phyloP scores from a whole-genome alignment of 2,797 vertebrate genomes.

The Mormyrus hasselquistii region DNA sequence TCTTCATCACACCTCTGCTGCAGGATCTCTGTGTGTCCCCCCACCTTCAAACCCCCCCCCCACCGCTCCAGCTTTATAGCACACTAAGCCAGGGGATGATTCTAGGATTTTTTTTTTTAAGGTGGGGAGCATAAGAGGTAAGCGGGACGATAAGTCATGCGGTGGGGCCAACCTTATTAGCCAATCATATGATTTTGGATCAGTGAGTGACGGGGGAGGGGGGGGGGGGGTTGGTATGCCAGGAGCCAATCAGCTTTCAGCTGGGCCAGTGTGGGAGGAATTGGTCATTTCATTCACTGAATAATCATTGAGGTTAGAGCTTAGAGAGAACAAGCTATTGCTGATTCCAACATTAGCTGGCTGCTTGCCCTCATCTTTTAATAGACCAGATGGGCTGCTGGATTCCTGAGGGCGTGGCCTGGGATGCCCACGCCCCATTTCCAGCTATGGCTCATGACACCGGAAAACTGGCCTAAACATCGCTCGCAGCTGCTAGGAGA shows the following conservation, averaged over 20 bases:
- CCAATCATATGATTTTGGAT: not conserved
- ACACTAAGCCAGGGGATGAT: not conserved
- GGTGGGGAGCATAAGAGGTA: not conserved
- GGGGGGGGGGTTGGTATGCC: not conserved
- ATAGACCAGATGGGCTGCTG: not conserved
- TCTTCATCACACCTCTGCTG: not conserved
- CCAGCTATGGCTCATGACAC: not conserved
- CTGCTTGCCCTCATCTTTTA: not conserved
- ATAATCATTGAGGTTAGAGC: not conserved
- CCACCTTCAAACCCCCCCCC: not conserved
- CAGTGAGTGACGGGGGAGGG: not conserved
- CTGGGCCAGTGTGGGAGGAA: not conserved
- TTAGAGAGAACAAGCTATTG: not conserved
- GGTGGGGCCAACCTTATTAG: not conserved
- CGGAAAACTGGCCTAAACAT: not conserved
- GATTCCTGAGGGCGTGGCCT: not conserved
- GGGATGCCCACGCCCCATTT: not conserved
- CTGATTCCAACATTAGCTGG: not conserved
- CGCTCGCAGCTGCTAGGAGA: not conserved
- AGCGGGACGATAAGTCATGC: not conserved
- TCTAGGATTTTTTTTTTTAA: not conserved
- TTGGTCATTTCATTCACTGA: not conserved
- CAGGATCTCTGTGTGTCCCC: not conserved
- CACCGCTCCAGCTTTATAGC: slow-evolving; percentile 1
- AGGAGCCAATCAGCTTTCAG: not conserved